phyloP scores from a whole-genome alignment of 2,888 invertebrate genomes.

The Gastracanthus pulcherrimus region DNA sequence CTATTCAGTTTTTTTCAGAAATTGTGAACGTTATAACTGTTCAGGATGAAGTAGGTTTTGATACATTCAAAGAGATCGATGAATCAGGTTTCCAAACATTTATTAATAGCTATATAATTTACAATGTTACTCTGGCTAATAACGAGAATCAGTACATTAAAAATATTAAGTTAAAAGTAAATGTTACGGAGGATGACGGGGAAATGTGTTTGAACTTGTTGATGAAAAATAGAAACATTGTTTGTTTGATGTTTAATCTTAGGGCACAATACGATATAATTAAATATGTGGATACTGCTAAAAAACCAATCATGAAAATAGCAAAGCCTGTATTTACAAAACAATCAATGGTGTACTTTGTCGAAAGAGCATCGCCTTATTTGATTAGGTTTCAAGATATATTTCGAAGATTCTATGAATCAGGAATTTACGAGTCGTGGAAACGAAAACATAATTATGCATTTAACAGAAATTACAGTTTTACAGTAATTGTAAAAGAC shows the following conservation, averaged over 20 bases:
- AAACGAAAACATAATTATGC: neutral
- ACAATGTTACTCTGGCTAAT: neutral
- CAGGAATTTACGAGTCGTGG: too few species aligned
- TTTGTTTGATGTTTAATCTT: neutral
- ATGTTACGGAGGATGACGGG: neutral
- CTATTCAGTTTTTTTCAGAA: constrained; percentile 2
- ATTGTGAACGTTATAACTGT: neutral
- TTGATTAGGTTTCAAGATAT: too few species aligned
- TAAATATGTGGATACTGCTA: neutral
- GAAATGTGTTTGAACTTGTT: neutral
- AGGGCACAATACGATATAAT: neutral
- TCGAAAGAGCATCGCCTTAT: neutral
- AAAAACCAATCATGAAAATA: neutral
- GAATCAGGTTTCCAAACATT: neutral
- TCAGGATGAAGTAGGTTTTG: neutral
- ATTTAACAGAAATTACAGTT: too few species aligned
- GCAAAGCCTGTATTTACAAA: constrained; percentile 18
- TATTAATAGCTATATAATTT: neutral
- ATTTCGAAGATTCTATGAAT: too few species aligned
- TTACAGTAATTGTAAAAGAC: too few species aligned
- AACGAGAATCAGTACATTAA: neutral
- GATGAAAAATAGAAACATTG: neutral
- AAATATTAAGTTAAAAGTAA: neutral
- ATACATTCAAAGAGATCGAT: constrained; percentile 7
- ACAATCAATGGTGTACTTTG: neutral